These are phyloP conservation scores for Diacarnus erythraeanus DNA, from an alignment of 37 sponge, comb jelly and placozoan genomes.

Conservation along the genomic window DNA sequence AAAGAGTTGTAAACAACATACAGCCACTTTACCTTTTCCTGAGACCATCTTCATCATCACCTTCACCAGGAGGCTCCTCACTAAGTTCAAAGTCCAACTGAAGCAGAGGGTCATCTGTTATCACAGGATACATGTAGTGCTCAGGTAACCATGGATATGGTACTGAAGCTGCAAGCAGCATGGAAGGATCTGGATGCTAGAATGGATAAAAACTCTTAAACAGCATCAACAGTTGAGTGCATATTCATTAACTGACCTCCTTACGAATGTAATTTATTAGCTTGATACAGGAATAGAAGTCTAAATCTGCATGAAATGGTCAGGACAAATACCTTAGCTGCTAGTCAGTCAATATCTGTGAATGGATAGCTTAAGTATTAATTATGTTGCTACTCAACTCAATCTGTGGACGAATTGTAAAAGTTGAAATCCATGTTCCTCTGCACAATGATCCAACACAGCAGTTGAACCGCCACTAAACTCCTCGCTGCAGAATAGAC, in stretches of 20 bases:
- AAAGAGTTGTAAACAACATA: too few species aligned
- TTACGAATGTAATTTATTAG: slow-evolving; percentile 73
- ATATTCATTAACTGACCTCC: slow-evolving; percentile 4
- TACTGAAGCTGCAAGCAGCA: neutral
- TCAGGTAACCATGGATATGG: slow-evolving; percentile 70
- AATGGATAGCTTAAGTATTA: neutral
- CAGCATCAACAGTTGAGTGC: neutral
- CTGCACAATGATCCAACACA: slow-evolving; percentile 51
- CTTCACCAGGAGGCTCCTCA: neutral
- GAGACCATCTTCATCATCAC: neutral
- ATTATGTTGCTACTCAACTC: slow-evolving; percentile 7
- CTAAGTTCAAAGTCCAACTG: slow-evolving; percentile 43
- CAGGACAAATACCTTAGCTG: neutral
- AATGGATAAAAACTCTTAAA: too few species aligned
- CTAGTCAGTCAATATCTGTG: neutral
- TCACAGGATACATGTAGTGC: slow-evolving; percentile 45
- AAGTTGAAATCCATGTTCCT: slow-evolving; percentile 44
- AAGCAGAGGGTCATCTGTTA: slow-evolving; percentile 67
- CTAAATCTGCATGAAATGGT: slow-evolving; percentile 30
- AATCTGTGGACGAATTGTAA: neutral
- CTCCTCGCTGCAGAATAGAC: slow-evolving; percentile 46
- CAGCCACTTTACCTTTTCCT: neutral
- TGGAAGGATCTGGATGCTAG: neutral
- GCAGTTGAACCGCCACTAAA: slow-evolving; percentile 5
- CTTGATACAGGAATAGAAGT: slow-evolving; percentile 71